Conservation (phyloP, 2,113 vertebrate genomes). For the Melanerpes aurifrons region DNA sequence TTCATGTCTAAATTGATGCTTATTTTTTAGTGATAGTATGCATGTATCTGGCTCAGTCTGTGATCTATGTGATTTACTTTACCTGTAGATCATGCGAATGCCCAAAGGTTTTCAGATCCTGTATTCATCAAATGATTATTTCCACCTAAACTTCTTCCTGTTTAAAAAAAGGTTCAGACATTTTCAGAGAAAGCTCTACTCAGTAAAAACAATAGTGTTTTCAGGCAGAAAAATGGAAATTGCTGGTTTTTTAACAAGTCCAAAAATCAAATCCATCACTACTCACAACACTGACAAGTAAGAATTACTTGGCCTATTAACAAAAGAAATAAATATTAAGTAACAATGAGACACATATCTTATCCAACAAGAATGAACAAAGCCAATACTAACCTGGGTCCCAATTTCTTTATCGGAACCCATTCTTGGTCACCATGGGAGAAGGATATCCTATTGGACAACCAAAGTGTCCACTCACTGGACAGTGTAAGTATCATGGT, state of each 20-base stretch:
- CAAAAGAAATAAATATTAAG: background rate
- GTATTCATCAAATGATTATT: background rate
- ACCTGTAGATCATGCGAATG: background rate
- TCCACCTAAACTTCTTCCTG: background rate
- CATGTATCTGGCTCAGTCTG: background rate
- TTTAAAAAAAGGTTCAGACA: background rate
- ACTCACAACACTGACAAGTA: background rate
- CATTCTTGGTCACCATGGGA: background rate
- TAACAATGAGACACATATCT: background rate
- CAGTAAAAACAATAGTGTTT: background rate
- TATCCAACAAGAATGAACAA: background rate
- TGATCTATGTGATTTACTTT: background rate
- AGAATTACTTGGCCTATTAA: background rate
- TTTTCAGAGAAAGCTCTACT: background rate
- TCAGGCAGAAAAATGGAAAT: background rate
- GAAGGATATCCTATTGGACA: background rate
- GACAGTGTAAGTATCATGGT: background rate
- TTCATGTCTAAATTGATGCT: accelerated
- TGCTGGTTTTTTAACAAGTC: background rate
- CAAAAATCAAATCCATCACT: background rate
- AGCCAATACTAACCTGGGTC: background rate
- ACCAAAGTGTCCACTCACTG: background rate
- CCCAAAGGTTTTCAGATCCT: background rate
- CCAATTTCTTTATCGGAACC: background rate
- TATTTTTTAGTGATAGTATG: background rate